Percentiles rank a stretch among this genome's conserved stretches.
These are phyloP conservation scores for Eremobia ochroleuca DNA, from an alignment of 2,888 invertebrate species.

Conservation along the genomic window DNA sequence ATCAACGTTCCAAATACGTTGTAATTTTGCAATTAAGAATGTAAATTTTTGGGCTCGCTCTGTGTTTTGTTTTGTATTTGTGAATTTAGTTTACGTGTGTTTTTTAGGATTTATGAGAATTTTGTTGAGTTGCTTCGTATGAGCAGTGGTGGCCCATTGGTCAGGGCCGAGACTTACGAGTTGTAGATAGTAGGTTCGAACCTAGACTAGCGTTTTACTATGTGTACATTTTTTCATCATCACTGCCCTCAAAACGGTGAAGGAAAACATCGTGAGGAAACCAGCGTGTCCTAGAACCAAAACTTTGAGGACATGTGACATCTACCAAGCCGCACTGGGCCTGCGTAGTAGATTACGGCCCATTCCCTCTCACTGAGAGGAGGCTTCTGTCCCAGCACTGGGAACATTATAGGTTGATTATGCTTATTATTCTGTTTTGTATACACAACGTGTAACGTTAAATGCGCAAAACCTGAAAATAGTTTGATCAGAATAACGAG, in stretches of 20 bases:
- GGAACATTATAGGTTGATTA: too few relatives aligned
- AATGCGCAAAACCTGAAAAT: too few relatives aligned
- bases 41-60: conserved; percentile 47
- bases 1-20: conserved; percentile 59
- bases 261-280: neutral
- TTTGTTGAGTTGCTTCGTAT: neutral
- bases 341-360: too few relatives aligned
- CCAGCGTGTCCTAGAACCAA: neutral
- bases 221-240: neutral
- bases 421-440: too few relatives aligned
- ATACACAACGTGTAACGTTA: too few relatives aligned
- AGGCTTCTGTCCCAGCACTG: too few relatives aligned
- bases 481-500: too few relatives aligned
- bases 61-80: conserved; percentile 51
- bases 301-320: neutral
- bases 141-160: neutral
- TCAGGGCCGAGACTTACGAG: neutral
- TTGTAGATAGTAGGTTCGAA: neutral
- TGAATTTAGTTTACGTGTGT: conserved; percentile 6
- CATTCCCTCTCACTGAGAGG: too few relatives aligned
- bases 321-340: neutral
- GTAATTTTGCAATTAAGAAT: conserved; percentile 66
- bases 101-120: neutral
- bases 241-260: neutral
- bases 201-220: neutral